Percentiles rank a stretch among this genome's conserved stretches.
Conservation (phyloP, 2,888 invertebrate species). For the Eristalis pertinax region DNA sequence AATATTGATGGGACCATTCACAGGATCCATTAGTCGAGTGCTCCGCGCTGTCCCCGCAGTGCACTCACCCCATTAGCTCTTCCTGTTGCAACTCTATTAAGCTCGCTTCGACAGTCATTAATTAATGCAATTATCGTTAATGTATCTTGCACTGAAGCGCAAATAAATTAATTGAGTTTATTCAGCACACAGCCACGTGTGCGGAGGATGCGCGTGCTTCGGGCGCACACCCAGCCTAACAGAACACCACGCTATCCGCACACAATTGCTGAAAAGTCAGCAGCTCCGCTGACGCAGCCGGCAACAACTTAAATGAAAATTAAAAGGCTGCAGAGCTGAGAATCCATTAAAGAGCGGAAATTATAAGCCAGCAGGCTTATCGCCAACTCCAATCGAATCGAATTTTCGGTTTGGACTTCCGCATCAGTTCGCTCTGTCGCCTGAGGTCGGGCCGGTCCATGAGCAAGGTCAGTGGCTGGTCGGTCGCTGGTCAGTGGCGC, state of each 20-base stretch:
- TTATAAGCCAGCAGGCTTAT: constrained; percentile 67
- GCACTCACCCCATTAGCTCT: not conserved
- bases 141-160: constrained; percentile 29
- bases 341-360: constrained; percentile 62
- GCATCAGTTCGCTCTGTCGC: constrained; percentile 35
- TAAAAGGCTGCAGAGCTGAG: constrained; percentile 7
- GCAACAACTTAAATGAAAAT: not conserved
- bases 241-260: not conserved
- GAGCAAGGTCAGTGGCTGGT: not conserved
- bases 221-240: not conserved
- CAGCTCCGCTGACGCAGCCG: not conserved
- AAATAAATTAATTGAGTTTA: constrained; percentile 46
- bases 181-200: constrained; percentile 1
- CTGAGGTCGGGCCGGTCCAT: not conserved
- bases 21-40: not conserved
- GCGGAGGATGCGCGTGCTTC: not conserved
- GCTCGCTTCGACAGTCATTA: constrained; percentile 34
- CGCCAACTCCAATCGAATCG: constrained; percentile 46
- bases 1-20: not conserved
- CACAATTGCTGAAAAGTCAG: not conserved
- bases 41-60: not conserved
- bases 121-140: constrained; percentile 59
- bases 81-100: constrained; percentile 6
- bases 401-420: constrained; percentile 46
- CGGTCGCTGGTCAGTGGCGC: not conserved